Base-by-base conservation (phyloP, 1,140 invertebrate genomes). In the Drosophila nigrodunni region DNA sequence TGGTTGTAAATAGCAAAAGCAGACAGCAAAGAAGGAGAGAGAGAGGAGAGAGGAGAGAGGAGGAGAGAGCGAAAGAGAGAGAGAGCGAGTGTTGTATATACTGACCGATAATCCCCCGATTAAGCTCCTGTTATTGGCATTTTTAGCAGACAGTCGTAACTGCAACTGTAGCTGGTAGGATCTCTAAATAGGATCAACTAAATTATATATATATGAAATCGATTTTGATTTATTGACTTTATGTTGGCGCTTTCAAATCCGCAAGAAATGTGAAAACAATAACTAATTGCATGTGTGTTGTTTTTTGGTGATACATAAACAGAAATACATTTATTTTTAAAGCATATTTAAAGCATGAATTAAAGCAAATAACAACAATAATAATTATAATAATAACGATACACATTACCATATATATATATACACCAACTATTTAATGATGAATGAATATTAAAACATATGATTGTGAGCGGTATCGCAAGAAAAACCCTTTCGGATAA, bases 301-400 rank as follows among this genome's bases (percentile, higher is more conserved):
- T 85, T 85, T 85, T 76, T 78, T 87, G 82, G 82, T 87, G 82
- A 87, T 87, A 87, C 77, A 79, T 64, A 80, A 77, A 76, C 34
- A 82, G 61, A 78, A 52, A 83, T 73, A 86, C 78, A 87, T 87
- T 82, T 87, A 87, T 82, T 82, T 86, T 78, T 75, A 78, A 85
- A 69, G 77, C 77, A 68, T 83, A 87, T 73, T 74, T 68, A 74
- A 74, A 15, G 15, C 39, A 68, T 82, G 2, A 37, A 37, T 37
- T 9, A 70, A 67, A 79, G 49, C 64, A 15, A 15, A 15, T 15
- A 78, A 77, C 25, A 65, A 60, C 9, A 55, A 55, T 37, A 55
- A 55, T 55, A 21, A 61, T 59, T 8, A 67, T 69, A 76, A 57
- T 67, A 80, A 74, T 43, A 61, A 60, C 13, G 21, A 55, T 57